Evolutionary conservation across 1,140 invertebrate genomes (phyloP), one percentile per base, ranked within the genome.

Genomic region (Leptinotarsa defecta): DNA sequence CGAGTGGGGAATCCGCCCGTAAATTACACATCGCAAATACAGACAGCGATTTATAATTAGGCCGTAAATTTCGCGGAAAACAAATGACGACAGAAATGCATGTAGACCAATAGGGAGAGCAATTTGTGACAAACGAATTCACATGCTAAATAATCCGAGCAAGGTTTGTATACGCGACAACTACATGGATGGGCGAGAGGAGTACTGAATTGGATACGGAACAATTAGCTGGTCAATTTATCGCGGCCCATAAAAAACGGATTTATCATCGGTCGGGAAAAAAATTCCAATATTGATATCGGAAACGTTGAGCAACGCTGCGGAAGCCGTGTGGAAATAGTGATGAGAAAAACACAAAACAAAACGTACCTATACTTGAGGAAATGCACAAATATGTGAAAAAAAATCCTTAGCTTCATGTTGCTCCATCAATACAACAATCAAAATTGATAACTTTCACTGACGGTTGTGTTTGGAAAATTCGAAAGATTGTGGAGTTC

Each of bases 51-150:
- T 82, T 83, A 83, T 83, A 83, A 83, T 83, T 83, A 83, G 81
- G 82, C 81, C 77, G 81, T 84, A 84, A 84, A 84, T 84, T 80
- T 74, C 68, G 73, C 76, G 70, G 78, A 76, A 81, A 84, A 84
- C 81, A 81, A 84, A 84, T 82, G 83, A 81, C 82, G 83, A 84
- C 82, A 83, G 82, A 76, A 81, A 81, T 80, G 81, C 82, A 81
- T 84, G 83, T 84, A 83, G 80, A 83, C 81, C 83, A 82, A 84
- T 84, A 79, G 83, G 79, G 76, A 80, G 77, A 75, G 83, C 83
- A 83, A 84, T 84, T 84, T 82, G 83, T 81, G 83, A 83, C 83
- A 83, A 82, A 83, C 78, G 83, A 84, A 84, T 84, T 83, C 81
- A 71, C 76, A 69, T 76, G 77, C 68, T 80, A 80, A 81, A 82